Evolutionary conservation across 2,113 vertebrate genomes (phyloP), one percentile per base, ranked within the genome.

Genomic region (Anser brachyrhynchus): DNA sequence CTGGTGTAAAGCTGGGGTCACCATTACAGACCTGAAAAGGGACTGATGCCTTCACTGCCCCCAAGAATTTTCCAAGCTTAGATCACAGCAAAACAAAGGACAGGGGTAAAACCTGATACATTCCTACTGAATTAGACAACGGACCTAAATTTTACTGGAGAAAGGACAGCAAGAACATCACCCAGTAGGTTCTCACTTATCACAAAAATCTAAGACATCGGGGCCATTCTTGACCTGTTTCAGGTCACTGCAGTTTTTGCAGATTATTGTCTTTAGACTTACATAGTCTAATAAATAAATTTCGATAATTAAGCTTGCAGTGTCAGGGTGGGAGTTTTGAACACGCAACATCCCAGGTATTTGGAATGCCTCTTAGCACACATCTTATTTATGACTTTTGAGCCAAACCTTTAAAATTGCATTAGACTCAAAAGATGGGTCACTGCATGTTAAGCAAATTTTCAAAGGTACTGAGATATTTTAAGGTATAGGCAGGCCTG

Each of bases 391-490:
- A 4, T 4, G 26, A 33, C 26, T 21, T 18, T 44, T 59, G 70
- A 84, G 80, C 23, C 83, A 78, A 67, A 67, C 39, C 39, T 73
- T 65, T 28, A 46, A 33, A 17, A 98, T 96, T 51, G 97, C 97
- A 58, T 95, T 98, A 77, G 98, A 98, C 96, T 98, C 98, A 43
- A 97, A 98, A 41, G 98, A 98, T 66, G 97, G 96, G 58, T 96
- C 98, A 77, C 98, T 13, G 3, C 61, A 57, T 23, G 72, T 92
- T 28, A 31, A 70, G 65, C 7, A 17, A 5, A 8, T 82, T 76
- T 72, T 57, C 22, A 51, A 57, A 67, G 44, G 26, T 66, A 55
- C 17, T 13, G 59, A 78, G 59, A 76, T 3, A 11, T 14, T 43
- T 49, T 49, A 41, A 28, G 14, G 52, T 58, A 31, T 20, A 81